Conservation (phyloP, 2,888 invertebrate species). For the Phytoseiulus persimilis region DNA sequence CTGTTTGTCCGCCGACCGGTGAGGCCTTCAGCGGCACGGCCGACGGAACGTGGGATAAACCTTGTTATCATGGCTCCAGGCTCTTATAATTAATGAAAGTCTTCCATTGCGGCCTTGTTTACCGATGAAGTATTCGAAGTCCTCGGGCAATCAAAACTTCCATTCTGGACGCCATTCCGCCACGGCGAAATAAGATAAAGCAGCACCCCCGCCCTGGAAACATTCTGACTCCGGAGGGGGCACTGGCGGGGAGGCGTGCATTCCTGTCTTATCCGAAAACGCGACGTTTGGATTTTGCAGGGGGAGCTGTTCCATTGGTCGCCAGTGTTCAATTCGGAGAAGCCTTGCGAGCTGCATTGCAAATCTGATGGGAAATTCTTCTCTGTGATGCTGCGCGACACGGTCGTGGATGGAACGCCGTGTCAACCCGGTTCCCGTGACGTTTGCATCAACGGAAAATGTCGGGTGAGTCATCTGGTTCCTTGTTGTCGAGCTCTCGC, state of each 20-base stretch:
- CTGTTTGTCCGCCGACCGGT: background rate
- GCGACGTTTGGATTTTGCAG: background rate
- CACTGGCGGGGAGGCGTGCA: background rate
- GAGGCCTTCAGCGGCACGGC: background rate
- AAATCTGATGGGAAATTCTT: slow-evolving; percentile 65
- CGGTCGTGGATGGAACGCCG: slow-evolving; percentile 73
- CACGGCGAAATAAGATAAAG: background rate
- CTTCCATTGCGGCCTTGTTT: background rate
- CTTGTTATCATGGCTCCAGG: background rate
- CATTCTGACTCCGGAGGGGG: background rate
- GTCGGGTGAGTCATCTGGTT: slow-evolving; percentile 57
- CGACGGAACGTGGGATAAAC: background rate
- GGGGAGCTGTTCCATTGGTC: slow-evolving; percentile 54
- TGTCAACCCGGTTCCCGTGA: slow-evolving; percentile 71
- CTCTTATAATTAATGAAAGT: background rate
- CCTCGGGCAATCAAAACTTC: background rate
- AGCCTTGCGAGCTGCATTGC: slow-evolving; percentile 70
- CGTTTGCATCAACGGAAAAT: slow-evolving; percentile 71
- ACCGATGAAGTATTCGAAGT: background rate
- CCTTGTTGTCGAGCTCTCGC: background rate
- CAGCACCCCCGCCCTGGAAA: background rate
- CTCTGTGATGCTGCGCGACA: slow-evolving; percentile 65
- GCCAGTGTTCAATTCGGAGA: slow-evolving; percentile 52
- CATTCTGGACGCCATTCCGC: background rate
- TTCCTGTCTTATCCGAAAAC: background rate